Evolutionary conservation across 2,113 vertebrate genomes (phyloP), one percentile per base, ranked within the genome.

Genomic region (Callopanchax toddi): DNA sequence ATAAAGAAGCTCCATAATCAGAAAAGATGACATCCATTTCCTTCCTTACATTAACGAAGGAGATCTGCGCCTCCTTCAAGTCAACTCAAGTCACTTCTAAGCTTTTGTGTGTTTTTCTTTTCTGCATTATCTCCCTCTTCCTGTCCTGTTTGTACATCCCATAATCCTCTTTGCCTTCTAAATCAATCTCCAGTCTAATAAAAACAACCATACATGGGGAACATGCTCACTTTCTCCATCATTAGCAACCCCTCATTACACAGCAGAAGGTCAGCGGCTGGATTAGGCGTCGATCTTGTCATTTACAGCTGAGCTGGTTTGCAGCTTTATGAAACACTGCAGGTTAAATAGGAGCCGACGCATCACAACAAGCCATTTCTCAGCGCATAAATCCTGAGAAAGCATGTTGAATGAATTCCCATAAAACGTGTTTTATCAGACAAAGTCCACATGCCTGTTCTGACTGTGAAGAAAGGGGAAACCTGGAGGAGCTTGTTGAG

Each of bases 361-460:
- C 52, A 56, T 74, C 60, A 43, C 23, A 57, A 59, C 60, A 74
- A 54, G 79, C 37, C 12, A 1, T 62, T 78, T 52, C 13, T 29
- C 34, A 46, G 58, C 16, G 5, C 49, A 61, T 69, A 74, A 80
- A 86, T 69, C 74, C 60, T 48, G 13, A 52, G 21, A 67, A 65
- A 56, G 42, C 55, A 42, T 58, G 53, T 71, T 44, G 50, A 74
- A 55, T 49, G 52, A 71, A 25, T 48, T 48, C 65, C 55, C 34
- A 51, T 83, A 53, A 86, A 89, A 78, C 13, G 11, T 23, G 13
- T 81, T 79, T 81, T 39, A 79, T 78, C 67, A 64, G 45, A 39
- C 20, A 1, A 51, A 49, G 11, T 62, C 22, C 68, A 73, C 74
- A 29, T 67, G 60, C 34, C 54, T 29, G 45, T 80, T 80, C 81